Base-by-base conservation (phyloP, 2,888 invertebrate species). In the Andrena bicolor region DNA sequence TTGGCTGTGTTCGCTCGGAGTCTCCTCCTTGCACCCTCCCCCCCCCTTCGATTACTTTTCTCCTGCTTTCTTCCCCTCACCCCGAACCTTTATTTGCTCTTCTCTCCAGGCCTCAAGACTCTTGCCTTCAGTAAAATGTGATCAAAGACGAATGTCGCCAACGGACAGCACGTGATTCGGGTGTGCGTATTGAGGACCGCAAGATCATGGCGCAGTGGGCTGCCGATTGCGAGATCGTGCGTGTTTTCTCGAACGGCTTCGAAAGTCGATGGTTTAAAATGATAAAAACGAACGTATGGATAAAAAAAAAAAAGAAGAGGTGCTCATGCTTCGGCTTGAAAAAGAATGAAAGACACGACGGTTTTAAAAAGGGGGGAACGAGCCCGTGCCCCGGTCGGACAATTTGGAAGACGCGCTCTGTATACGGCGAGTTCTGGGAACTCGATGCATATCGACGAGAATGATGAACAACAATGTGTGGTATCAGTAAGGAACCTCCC, bases 341-440 rank as follows among this genome's bases (percentile, higher is more conserved):
- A 28, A 28, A 30, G 1, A 48, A 49, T 10, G n/a, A 26, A 56
- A 41, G 41, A 41, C 41, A 41, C 16, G 16, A 41, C 41, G 41
- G 41, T 41, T 41, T 41, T 7, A 32, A 49, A 8, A 26, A n/a
- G 20, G 6, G 16, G 35, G 35, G 10, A 61, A 35, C 49, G 53
- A 61, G 20, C 23, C 26, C 35, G 60, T 60, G 70, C 10, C 35
- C 56, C 56, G 66, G 20, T 71, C 64, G 61, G 64, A 77, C 58
- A 69, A 76, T 79, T 83, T 83, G 86, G 86, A 86, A 86, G 86
- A 86, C 87, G 81, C 75, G 81, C 79, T 71, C 60, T 70, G 48
- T 76, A 72, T 58, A 23, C 41, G 7, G 10, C 77, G 72, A 75
- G 77, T 73, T 51, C 60, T 13, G 28, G 32, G 71, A 80, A 64